A percentile compares a stretch with the other conserved stretches of the same genome.
phyloP scores from a whole-genome alignment of 2,888 invertebrate genomes.

The Orthonevra nobilis region DNA sequence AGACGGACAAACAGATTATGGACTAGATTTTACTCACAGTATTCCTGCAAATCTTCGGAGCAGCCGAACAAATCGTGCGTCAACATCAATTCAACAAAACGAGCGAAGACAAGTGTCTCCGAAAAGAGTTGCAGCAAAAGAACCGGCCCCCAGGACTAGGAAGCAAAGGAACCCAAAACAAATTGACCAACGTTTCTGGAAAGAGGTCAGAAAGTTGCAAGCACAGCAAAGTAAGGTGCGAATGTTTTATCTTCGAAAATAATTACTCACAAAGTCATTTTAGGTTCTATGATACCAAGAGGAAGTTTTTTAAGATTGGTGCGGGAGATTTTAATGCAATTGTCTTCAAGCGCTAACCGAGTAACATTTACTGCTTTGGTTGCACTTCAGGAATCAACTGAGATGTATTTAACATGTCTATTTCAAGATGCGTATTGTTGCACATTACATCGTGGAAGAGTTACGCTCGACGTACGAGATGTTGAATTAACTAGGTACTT shows the following conservation, averaged over 20 bases:
- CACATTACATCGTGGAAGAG: constrained; percentile 80
- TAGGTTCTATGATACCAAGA: constrained; percentile 78
- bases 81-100: neutral
- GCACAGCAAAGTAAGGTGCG: constrained; percentile 4
- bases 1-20: constrained; percentile 65
- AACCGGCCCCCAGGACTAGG: neutral
- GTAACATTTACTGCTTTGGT: constrained; percentile 79
- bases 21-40: constrained; percentile 58
- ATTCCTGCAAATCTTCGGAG: constrained; percentile 28
- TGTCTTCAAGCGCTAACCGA: constrained; percentile 50
- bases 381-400: constrained; percentile 81
- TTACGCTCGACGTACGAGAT: constrained; percentile 81
- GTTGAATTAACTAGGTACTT: constrained; percentile 79
- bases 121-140: neutral
- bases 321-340: constrained; percentile 78
- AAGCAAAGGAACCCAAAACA: constrained; percentile 60
- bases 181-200: constrained; percentile 22
- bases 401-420: constrained; percentile 81
- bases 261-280: neutral
- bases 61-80: neutral
- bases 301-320: constrained; percentile 80
- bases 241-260: neutral
- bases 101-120: neutral
- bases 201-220: constrained; percentile 70
- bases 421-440: constrained; percentile 81